Evolutionary conservation across 1,140 invertebrate genomes (phyloP).

Genomic region (Eciton burchellii): DNA sequence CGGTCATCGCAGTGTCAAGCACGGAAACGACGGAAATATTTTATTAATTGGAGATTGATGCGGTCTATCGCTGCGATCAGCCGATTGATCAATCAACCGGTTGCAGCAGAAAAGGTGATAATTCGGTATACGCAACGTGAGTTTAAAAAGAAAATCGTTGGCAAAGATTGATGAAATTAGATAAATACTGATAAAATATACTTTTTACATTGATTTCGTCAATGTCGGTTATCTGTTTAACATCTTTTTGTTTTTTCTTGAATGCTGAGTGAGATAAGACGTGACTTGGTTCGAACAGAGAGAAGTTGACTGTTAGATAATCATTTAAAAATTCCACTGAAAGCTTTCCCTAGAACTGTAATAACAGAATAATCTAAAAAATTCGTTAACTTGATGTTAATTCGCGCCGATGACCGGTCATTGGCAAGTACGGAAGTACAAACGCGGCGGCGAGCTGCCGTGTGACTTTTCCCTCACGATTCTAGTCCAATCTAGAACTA

Average conservation of each 20-base stretch:
- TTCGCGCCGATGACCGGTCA: background rate
- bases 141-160: background rate
- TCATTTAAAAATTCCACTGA: background rate
- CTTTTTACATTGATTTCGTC: too few relatives aligned
- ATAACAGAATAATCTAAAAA: background rate
- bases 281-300: too few relatives aligned
- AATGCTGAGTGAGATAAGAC: too few relatives aligned
- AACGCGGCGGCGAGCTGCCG: too few relatives aligned
- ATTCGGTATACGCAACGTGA: background rate
- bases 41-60: constrained; percentile 77
- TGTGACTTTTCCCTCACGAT: background rate
- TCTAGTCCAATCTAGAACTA: background rate
- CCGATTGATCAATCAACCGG: constrained; percentile 19
- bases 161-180: too few relatives aligned
- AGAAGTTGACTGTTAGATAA: background rate
- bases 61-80: constrained; percentile 20
- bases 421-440: background rate
- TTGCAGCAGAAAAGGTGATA: background rate
- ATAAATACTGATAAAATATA: too few relatives aligned
- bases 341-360: background rate
- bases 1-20: constrained; percentile 58
- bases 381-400: background rate
- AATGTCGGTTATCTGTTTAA: too few relatives aligned
- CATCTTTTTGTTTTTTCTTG: too few relatives aligned
- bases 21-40: constrained; percentile 74